phyloP scores from a whole-genome alignment of 37 sponge, comb jelly and placozoan genomes.

The Aphrocallistes beatrix region DNA sequence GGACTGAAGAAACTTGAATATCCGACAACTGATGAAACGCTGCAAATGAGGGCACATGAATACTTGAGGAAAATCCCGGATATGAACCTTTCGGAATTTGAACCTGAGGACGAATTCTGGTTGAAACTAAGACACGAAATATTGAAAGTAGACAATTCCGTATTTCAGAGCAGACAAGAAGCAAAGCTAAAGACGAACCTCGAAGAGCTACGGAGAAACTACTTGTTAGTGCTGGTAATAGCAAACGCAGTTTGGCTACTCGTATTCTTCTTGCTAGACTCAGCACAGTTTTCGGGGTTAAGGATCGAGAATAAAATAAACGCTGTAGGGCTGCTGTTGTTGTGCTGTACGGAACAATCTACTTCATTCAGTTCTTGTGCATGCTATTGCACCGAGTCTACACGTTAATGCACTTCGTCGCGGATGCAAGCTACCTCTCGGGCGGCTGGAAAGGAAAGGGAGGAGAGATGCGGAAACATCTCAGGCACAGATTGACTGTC shows the following conservation, averaged over 20 bases:
- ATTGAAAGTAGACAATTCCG: not conserved
- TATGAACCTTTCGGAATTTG: not conserved
- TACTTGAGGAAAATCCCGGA: not conserved
- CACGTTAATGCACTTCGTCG: slow-evolving; percentile 4
- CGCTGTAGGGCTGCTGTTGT: not conserved
- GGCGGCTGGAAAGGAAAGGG: no score
- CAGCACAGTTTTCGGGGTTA: not conserved
- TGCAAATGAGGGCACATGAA: not conserved
- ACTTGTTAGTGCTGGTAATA: not conserved
- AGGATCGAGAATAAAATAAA: not conserved
- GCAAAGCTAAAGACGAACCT: not conserved
- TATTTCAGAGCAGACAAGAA: not conserved
- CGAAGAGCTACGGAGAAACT: not conserved
- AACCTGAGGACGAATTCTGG: not conserved
- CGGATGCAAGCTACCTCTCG: not conserved
- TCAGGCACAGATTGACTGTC: no score
- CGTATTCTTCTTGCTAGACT: not conserved
- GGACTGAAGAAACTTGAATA: not conserved
- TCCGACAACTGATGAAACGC: slow-evolving; percentile 7
- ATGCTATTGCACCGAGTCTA: not conserved
- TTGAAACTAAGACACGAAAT: not conserved
- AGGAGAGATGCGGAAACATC: no score
- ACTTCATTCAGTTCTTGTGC: slow-evolving; percentile 1
- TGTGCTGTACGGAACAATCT: not conserved
- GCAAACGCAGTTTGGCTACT: not conserved